These are phyloP conservation scores for Leptinotarsa haldemani DNA, from an alignment of 2,888 invertebrate genomes.

Conservation along the genomic window DNA sequence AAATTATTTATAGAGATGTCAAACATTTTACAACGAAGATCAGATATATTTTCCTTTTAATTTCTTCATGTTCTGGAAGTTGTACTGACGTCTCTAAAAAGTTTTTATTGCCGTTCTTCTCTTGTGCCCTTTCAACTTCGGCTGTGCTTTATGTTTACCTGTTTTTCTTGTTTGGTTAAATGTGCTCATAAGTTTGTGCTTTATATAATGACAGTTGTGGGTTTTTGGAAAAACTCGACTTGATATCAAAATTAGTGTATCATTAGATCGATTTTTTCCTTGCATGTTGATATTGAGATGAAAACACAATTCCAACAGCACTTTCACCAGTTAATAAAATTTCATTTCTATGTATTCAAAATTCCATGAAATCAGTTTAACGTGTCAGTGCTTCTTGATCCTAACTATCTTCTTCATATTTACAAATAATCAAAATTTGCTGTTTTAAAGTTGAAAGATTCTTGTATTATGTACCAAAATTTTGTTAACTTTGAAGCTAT, in stretches of 20 bases:
- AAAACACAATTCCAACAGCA: background rate
- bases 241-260: background rate
- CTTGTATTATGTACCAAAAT: background rate
- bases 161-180: conserved; percentile 40
- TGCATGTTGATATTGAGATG: conserved; percentile 22
- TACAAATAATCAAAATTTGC: background rate
- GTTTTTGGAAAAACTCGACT: conserved; percentile 12
- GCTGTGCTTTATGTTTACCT: conserved; percentile 54
- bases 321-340: background rate
- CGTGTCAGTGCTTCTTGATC: background rate
- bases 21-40: conserved; percentile 10
- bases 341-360: background rate
- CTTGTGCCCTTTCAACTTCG: conserved; percentile 49
- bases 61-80: background rate
- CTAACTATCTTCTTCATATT: background rate
- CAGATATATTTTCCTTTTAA: background rate
- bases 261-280: conserved; percentile 12
- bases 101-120: conserved; percentile 10
- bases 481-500: background rate
- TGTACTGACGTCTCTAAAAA: conserved; percentile 22
- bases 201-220: conserved; percentile 21
- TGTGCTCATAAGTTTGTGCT: conserved; percentile 41
- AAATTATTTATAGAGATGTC: conserved; percentile 32
- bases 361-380: background rate
- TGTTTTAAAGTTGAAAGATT: too few relatives aligned